Percentiles rank a stretch among this genome's conserved stretches.
phyloP scores from a whole-genome alignment of 2,797 vertebrate species.

The Leuciscus waleckii region DNA sequence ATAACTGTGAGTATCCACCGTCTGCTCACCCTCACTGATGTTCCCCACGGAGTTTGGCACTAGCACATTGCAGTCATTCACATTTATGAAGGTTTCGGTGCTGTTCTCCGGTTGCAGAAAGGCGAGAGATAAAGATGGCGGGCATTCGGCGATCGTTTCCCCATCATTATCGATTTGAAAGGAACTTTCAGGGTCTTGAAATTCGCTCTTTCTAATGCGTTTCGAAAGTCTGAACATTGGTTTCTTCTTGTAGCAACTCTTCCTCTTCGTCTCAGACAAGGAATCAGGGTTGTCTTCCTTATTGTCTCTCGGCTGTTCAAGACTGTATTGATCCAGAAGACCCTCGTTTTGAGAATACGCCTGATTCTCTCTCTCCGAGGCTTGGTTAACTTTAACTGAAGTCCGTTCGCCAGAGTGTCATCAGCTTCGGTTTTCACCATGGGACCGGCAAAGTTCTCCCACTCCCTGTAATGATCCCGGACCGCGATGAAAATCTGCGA shows the following conservation, averaged over 20 bases:
- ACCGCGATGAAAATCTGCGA: constrained; percentile 88
- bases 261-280: constrained; percentile 65
- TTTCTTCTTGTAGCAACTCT: constrained; percentile 63
- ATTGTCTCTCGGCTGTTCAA: constrained; percentile 71
- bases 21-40: constrained; percentile 69
- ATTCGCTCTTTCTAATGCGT: constrained; percentile 55
- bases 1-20: constrained; percentile 77
- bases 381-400: constrained; percentile 55
- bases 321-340: constrained; percentile 76
- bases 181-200: constrained; percentile 61
- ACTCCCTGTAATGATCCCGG: constrained; percentile 84
- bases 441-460: constrained; percentile 80
- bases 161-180: constrained; percentile 62
- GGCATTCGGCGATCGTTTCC: constrained; percentile 54
- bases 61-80: constrained; percentile 74
- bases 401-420: constrained; percentile 64
- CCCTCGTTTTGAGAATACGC: constrained; percentile 66
- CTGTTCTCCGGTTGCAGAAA: constrained; percentile 61
- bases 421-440: constrained; percentile 74
- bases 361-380: constrained; percentile 58
- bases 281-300: constrained; percentile 60
- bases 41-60: constrained; percentile 72
- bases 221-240: constrained; percentile 72
- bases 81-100: constrained; percentile 68
- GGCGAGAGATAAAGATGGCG: constrained; percentile 58